Evolutionary conservation across 2,888 invertebrate genomes (phyloP).

Genomic region (Eristalinus aeneus): DNA sequence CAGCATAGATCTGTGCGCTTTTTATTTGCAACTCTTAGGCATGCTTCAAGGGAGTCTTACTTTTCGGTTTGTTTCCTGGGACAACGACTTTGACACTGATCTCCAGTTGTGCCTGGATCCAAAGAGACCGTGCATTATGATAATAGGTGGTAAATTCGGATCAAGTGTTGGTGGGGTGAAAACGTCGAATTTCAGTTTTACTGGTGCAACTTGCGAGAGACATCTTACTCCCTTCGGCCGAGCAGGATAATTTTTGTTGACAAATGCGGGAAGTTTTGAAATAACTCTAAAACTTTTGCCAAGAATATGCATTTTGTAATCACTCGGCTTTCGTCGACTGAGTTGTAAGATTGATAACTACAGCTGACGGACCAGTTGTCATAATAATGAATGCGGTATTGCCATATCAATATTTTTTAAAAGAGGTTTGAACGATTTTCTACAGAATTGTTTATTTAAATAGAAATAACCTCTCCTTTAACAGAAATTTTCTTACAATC

Average conservation of each 20-base stretch:
- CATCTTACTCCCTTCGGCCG: neutral
- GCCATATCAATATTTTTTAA: neutral
- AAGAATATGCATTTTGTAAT: neutral
- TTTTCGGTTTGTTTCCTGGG: constrained; percentile 82
- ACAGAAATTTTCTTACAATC: no score
- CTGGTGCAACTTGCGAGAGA: neutral
- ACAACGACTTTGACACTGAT: constrained; percentile 87
- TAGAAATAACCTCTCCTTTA: no score
- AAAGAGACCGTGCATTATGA: constrained; percentile 94
- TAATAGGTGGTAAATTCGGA: constrained; percentile 83
- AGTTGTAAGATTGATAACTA: neutral
- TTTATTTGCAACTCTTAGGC: neutral
- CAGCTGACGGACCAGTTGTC: neutral
- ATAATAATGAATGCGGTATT: neutral
- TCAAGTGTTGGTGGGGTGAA: constrained; percentile 81
- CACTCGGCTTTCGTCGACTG: neutral
- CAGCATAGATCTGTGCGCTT: constrained; percentile 78
- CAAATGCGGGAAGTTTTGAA: neutral
- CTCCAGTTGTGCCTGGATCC: constrained; percentile 94
- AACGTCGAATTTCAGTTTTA: constrained; percentile 84
- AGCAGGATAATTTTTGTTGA: neutral
- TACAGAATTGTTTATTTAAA: no score
- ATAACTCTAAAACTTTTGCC: neutral
- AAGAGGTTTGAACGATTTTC: no score
- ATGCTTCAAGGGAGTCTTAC: constrained; percentile 78